Base-by-base conservation (phyloP, 1,140 invertebrate genomes). In the Panagrolaimus sp. region DNA sequence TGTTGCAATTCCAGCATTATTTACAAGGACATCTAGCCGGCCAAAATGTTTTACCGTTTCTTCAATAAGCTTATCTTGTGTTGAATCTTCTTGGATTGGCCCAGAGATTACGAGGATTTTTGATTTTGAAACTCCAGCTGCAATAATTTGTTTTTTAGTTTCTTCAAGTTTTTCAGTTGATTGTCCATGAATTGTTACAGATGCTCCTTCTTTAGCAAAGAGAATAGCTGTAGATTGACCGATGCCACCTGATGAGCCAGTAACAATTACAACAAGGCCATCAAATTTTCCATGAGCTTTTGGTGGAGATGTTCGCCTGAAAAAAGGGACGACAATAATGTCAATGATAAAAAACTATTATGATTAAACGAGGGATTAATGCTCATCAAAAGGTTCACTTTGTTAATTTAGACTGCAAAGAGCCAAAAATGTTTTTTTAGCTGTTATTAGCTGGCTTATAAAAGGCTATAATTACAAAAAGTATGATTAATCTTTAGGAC, bases 191-290 rank as follows among this genome's bases (percentile, higher is more conserved):
- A 93, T 73, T 1, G 85, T 85, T n/a, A 91, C 77, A 42, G 77
- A 85, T 1, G 90, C 90, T 47, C 90, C 89, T 20, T 89, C 82
- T 72, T 88, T 86, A 3, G 90, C 87, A 73, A 92, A 88, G 66
- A 89, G 87, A 46, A 89, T 69, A 1, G 91, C 91, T 16, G 90
- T 89, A 11, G 88, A 89, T 45, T 88, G 88, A 65, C 91, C 91
- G 73, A 93, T 92, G 1, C 91, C 91, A 47, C 89, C 91, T 81
- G 90, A 91, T 0, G 91, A 91, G 64, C 91, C 63, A 62, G 78
- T 78, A n/a, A 82, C 74, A 31, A 81, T 63, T 9, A 65, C 75
- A 65, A 82, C 73, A 38, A 38, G 31, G 31, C 31, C 31, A 38
- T 38, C 31, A 38, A 38, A 38, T 38, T 38, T 38, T 38, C 31